These are phyloP conservation scores for Sula dactylatra DNA, from an alignment of 2,113 vertebrate genomes.

Conservation along the genomic window DNA sequence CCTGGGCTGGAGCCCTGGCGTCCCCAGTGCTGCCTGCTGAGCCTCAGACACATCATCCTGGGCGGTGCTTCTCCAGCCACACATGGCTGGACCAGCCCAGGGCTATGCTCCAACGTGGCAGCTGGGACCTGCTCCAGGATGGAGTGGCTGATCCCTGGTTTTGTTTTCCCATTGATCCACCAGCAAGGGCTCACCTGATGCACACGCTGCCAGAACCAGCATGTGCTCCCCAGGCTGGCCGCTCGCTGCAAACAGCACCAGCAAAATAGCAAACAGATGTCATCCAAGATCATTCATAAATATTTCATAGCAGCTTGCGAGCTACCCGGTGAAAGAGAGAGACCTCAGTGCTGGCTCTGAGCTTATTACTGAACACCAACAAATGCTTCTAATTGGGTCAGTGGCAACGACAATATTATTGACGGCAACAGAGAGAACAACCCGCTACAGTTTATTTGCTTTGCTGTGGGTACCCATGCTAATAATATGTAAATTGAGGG, in stretches of 20 bases:
- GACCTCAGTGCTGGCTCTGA: background rate
- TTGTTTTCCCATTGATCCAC: background rate
- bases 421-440: background rate
- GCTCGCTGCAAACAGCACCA: background rate
- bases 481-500: background rate
- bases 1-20: background rate
- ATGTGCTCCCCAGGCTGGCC: background rate
- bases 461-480: background rate
- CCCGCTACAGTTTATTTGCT: background rate
- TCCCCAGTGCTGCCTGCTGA: background rate
- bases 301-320: constrained; percentile 58
- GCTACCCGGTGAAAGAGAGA: constrained; percentile 48
- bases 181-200: background rate
- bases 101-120: fast-evolving
- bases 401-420: background rate
- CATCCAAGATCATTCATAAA: constrained; percentile 64
- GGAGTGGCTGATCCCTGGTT: background rate
- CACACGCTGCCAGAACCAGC: fast-evolving
- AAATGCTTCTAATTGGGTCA: constrained; percentile 52
- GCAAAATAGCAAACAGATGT: constrained; percentile 70
- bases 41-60: background rate
- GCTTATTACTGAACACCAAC: background rate
- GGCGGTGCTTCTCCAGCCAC: background rate
- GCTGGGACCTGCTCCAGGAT: background rate
- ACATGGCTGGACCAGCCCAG: background rate